These are phyloP conservation scores for Myopa tessellatipennis DNA, from an alignment of 2,888 invertebrate species.

Conservation along the genomic window DNA sequence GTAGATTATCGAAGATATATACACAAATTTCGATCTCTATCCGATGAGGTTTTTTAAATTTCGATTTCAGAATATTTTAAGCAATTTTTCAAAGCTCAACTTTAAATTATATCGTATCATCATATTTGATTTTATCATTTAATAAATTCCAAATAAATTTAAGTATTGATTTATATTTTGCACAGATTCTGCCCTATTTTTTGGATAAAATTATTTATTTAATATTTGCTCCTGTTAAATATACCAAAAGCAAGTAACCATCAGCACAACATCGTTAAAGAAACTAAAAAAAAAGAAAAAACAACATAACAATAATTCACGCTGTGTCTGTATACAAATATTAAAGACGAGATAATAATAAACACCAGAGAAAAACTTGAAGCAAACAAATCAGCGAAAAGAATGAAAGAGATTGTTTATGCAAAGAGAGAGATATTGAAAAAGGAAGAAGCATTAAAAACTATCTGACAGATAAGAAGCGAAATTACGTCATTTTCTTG, in stretches of 20 bases:
- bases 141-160: no score
- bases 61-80: no score
- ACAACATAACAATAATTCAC: not conserved
- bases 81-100: no score
- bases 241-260: not conserved
- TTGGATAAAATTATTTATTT: no score
- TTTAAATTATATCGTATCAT: no score
- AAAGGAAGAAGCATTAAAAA: slow-evolving; percentile 12
- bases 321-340: not conserved
- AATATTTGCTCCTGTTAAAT: no score
- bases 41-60: no score
- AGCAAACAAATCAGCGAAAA: slow-evolving; percentile 5
- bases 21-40: no score
- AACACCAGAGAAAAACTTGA: slow-evolving; percentile 6
- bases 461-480: slow-evolving; percentile 23
- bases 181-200: no score
- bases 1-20: no score
- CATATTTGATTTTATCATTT: no score
- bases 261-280: not conserved
- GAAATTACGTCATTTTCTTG: slow-evolving; percentile 31
- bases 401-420: slow-evolving; percentile 5
- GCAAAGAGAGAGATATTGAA: not conserved
- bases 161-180: no score
- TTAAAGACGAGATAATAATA: slow-evolving; percentile 4
- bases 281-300: not conserved